These are phyloP conservation scores for Caerostris extrusa DNA, from an alignment of 1,140 invertebrate genomes.

Conservation along the genomic window DNA sequence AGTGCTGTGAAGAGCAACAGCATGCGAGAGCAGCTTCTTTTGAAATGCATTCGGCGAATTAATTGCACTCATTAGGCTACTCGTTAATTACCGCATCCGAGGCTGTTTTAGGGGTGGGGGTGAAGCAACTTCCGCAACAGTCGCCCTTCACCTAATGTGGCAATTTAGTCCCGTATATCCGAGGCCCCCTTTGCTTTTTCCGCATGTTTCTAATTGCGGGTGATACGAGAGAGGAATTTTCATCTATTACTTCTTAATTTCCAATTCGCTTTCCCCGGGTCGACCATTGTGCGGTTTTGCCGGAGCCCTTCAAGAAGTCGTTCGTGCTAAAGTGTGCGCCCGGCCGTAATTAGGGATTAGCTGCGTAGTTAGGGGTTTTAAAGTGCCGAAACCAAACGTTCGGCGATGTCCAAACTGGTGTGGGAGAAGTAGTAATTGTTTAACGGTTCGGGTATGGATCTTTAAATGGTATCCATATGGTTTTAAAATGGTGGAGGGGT, in stretches of 20 bases:
- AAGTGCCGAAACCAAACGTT: slow-evolving; percentile 26
- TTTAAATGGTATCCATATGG: too few relatives aligned
- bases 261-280: slow-evolving; percentile 60
- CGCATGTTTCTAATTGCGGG: slow-evolving; percentile 43
- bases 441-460: slow-evolving; percentile 6
- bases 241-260: slow-evolving; percentile 73
- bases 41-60: slow-evolving; percentile 66
- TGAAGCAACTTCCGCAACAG: slow-evolving; percentile 51
- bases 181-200: slow-evolving; percentile 10
- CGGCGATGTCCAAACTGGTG: neutral
- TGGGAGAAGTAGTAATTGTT: neutral
- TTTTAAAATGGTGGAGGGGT: slow-evolving; percentile 18
- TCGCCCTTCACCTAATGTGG: slow-evolving; percentile 32
- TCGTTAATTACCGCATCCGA: slow-evolving; percentile 71
- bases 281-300: slow-evolving; percentile 25
- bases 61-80: slow-evolving; percentile 73
- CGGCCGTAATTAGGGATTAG: neutral
- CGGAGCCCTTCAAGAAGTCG: slow-evolving; percentile 16
- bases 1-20: slow-evolving; percentile 54
- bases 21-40: slow-evolving; percentile 47
- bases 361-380: slow-evolving; percentile 47
- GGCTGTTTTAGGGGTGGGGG: slow-evolving; percentile 21
- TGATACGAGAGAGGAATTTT: slow-evolving; percentile 52
- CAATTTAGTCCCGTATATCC: slow-evolving; percentile 34
- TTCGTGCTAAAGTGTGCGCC: slow-evolving; percentile 1